Evolutionary conservation across 2,113 vertebrate genomes (phyloP), one percentile per base, ranked within the genome.

Genomic region (Bagarius yarrelli): DNA sequence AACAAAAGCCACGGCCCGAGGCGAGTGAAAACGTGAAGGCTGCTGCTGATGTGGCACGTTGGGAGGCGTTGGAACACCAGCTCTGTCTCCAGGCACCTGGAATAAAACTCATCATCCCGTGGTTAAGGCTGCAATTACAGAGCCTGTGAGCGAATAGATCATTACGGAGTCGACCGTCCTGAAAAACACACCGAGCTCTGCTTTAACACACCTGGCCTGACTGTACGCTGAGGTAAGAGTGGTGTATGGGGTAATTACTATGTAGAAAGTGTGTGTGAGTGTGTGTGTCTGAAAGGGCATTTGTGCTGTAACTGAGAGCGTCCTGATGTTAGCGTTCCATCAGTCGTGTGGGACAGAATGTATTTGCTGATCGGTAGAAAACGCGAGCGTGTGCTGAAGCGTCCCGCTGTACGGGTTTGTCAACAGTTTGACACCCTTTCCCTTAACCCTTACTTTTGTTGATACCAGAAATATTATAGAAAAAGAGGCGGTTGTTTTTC

Each of bases 81-180:
- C 74, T 66, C 70, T 30, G 19, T 85, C 63, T 70, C 32, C 76
- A 72, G 76, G 87, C 87, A 91, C 90, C 90, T 91, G 89, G 87
- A 89, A 76, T 79, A 63, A 78, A 80, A 86, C 88, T 88, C 77
- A 90, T 91, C 85, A 89, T 79, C 80, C 27, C 86, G 89, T 64
- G 88, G 86, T 90, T 89, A 9, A 81, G 6, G 69, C 81, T 89
- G 85, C 87, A 89, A 87, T 90, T 90, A 91, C 79, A 89, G 87
- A 47, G 81, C 83, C 84, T 86, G 11, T 55, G 63, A 89, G 87
- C 79, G 74, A 83, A 80, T 72, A 83, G 60, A 13, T 44, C n/a
- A 76, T 60, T 50, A 76, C 11, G 27, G n/a, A 27, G 63, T 66
- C 77, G 18, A 27, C 32, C 71, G 36, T 74, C 47, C 56, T 77